phyloP scores from a whole-genome alignment of 2,113 vertebrate genomes.

The Labeo catla region DNA sequence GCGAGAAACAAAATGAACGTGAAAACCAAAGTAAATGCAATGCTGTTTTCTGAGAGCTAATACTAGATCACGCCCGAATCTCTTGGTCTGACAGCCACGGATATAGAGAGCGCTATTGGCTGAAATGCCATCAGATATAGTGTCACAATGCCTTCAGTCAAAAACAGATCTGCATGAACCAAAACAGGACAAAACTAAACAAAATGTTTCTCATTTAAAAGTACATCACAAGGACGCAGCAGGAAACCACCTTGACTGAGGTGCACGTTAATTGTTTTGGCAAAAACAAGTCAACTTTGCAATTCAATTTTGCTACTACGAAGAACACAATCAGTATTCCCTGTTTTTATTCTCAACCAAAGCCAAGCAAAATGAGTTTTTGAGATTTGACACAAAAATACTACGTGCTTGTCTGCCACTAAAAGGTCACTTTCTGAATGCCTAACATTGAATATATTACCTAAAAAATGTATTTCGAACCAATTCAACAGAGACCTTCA shows the following conservation, averaged over 20 bases:
- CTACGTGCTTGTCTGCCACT: not conserved
- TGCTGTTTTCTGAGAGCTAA: not conserved
- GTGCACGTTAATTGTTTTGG: slow-evolving; percentile 12
- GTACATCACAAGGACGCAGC: not conserved
- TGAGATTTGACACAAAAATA: not conserved
- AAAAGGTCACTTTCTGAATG: slow-evolving; percentile 26
- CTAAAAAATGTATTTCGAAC: not conserved
- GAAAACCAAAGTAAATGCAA: not conserved
- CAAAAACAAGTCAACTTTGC: slow-evolving; percentile 13
- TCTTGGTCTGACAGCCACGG: not conserved
- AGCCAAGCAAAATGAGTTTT: not conserved
- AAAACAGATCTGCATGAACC: not conserved
- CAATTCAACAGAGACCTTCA: slow-evolving; percentile 6
- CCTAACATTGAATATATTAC: not conserved
- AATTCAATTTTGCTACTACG: slow-evolving; percentile 8
- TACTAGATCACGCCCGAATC: slow-evolving; percentile 21
- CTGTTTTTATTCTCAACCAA: not conserved
- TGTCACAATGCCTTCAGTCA: not conserved
- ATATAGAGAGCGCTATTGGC: not conserved
- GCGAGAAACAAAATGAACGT: not conserved
- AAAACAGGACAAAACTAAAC: not conserved
- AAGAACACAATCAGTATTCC: slow-evolving; percentile 6
- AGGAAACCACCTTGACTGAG: not conserved
- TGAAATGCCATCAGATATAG: slow-evolving; percentile 11
- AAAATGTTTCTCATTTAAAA: slow-evolving; percentile 8